Evolutionary conservation across 2,888 invertebrate species (phyloP).

Genomic region (Mermis nigrescens): DNA sequence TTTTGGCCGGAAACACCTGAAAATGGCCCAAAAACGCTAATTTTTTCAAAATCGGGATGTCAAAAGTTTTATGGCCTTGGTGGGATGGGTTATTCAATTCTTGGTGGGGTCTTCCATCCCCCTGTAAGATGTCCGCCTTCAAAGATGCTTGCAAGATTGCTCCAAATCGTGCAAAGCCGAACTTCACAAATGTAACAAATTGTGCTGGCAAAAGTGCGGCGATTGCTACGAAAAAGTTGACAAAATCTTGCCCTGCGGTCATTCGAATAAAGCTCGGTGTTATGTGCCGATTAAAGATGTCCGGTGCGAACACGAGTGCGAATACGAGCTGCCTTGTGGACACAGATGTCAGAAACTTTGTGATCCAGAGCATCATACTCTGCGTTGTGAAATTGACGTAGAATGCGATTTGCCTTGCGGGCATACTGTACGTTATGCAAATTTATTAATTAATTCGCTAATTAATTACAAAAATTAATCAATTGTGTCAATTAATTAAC

Average conservation of each 20-base stretch:
- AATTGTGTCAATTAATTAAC: too few relatives aligned
- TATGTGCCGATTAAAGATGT: conserved; percentile 16
- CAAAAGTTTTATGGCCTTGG: too few relatives aligned
- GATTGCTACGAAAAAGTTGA: conserved; percentile 19
- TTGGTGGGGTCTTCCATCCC: too few relatives aligned
- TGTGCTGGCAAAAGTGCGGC: conserved; percentile 38
- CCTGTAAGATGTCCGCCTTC: too few relatives aligned
- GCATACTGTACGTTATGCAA: too few relatives aligned
- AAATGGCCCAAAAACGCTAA: too few relatives aligned
- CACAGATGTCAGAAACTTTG: conserved; percentile 43
- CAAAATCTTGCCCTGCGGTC: conserved; percentile 21
- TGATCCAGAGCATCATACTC: conserved; percentile 21
- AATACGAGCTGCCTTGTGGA: conserved; percentile 34
- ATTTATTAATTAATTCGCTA: too few relatives aligned
- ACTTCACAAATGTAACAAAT: conserved; percentile 39
- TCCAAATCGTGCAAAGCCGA: conserved; percentile 38
- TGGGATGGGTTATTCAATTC: too few relatives aligned
- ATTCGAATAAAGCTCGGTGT: conserved; percentile 16
- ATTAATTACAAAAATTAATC: too few relatives aligned
- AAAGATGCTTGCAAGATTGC: too few relatives aligned
- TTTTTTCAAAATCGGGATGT: too few relatives aligned
- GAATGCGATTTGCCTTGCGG: conserved; percentile 20
- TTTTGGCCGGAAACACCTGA: too few relatives aligned
- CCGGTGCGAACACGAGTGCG: conserved; percentile 23
- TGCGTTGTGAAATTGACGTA: conserved; percentile 18